Evolutionary conservation across 2,888 invertebrate genomes (phyloP), one percentile per base, ranked within the genome.

Genomic region (Neocrepidodera transversa): DNA sequence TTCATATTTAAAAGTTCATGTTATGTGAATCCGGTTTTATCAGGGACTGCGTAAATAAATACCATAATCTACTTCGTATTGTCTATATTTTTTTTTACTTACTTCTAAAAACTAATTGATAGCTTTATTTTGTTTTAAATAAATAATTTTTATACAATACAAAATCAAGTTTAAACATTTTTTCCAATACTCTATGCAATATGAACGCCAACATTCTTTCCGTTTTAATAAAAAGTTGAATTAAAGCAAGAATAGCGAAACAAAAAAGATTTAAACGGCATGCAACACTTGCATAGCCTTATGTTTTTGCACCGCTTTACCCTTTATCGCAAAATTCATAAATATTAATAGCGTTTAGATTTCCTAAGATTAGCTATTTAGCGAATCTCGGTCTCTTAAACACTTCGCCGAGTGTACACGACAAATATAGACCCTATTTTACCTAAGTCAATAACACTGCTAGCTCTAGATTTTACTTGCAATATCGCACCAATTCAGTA

Each of bases 271-370:
- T 62, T 51, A 51, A 42, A 54, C 49, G 45, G 40, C 62, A 62
- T 62, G 62, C 62, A 62, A 62, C 50, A 54, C 62, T 49, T 62
- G 58, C 58, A 58, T 45, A 50, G 45, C 47, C 17, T 50, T 58
- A 20, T 58, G 58, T 58, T 62, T 60, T 62, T 62, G 54, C 40
- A 47, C 50, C 23, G 50, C 54, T 28, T 47, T 50, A 40, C 50
- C 30, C 35, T 58, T 60, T 62, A 62, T 62, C 62, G 51, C 14
- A 50, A 55, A 47, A 58, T 62, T 62, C 62, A 62, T 62, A 62
- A 62, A 62, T 62, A 62, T 58, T 62, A 55, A 62, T 52, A 20
- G 42, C 28, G 43, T 28, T 43, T 43, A 52, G 52, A 52, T 52
- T 52, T 52, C 18, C 11, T 20, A 32, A 52, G 52, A 52, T 52